phyloP scores from a whole-genome alignment of 2,113 vertebrate species.

The Turdus rufiventris region DNA sequence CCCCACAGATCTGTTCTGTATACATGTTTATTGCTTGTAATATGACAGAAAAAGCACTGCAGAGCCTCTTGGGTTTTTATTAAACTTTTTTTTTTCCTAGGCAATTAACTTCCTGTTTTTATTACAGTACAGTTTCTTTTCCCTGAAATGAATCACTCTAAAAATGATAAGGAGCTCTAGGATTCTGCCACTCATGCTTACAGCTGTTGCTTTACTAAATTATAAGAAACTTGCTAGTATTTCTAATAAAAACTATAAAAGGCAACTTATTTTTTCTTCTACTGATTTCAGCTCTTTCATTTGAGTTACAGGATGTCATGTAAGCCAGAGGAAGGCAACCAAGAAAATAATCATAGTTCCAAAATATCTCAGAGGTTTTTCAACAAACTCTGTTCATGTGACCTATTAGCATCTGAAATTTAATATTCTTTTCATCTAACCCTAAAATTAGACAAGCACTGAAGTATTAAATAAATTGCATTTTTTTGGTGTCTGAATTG shows the following conservation, averaged over 20 bases:
- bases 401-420: neutral
- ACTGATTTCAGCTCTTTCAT: neutral
- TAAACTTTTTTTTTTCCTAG: neutral
- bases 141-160: conserved; percentile 29
- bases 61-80: neutral
- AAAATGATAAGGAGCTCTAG: conserved; percentile 13
- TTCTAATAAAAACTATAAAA: neutral
- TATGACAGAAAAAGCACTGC: conserved; percentile 28
- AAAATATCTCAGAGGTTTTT: neutral
- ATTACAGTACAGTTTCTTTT: conserved; percentile 8
- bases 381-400: neutral
- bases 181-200: conserved; percentile 13
- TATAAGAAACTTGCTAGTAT: neutral
- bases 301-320: neutral
- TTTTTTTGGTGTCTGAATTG: neutral
- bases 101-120: conserved; percentile 30
- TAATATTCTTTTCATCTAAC: neutral
- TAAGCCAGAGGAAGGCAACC: neutral
- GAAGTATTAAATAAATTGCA: neutral
- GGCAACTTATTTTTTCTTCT: neutral
- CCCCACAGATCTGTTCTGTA: neutral
- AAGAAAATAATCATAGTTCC: neutral
- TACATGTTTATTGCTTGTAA: neutral
- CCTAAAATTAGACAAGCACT: neutral
- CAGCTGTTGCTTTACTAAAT: conserved; percentile 5